Conservation (phyloP, 2,888 invertebrate species). For the Melikaiella ostensackeni region DNA sequence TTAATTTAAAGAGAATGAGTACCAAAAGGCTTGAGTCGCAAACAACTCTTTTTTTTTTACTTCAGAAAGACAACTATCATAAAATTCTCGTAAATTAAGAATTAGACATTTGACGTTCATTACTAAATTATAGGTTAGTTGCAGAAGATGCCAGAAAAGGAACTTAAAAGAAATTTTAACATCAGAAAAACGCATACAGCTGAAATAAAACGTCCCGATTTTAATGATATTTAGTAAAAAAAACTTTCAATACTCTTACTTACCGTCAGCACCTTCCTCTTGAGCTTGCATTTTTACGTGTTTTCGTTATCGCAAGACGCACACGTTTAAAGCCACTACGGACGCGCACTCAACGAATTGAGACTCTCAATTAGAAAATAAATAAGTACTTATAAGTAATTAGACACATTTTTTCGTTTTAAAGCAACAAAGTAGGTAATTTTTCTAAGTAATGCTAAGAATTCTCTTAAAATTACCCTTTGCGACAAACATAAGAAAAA, state of each 20-base stretch:
- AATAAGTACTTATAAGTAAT: background rate
- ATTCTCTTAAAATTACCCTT: background rate
- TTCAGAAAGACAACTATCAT: background rate
- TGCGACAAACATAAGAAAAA: background rate
- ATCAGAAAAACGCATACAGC: background rate
- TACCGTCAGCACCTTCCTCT: constrained; percentile 69
- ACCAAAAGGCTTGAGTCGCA: background rate
- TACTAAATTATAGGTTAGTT: background rate
- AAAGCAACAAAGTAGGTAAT: background rate
- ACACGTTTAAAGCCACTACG: background rate
- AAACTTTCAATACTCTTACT: constrained; percentile 41
- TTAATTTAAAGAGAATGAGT: background rate
- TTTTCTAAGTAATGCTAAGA: background rate
- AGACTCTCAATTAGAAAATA: background rate
- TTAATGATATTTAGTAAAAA: background rate
- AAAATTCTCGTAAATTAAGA: background rate
- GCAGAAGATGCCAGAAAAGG: constrained; percentile 2
- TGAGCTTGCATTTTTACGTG: constrained; percentile 65
- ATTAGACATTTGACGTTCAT: background rate
- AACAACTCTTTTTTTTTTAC: background rate
- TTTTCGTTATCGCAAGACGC: constrained; percentile 6
- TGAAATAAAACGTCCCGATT: background rate
- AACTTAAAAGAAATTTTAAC: background rate
- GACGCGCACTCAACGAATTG: background rate
- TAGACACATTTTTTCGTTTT: background rate